Percentiles rank a stretch among this genome's conserved stretches.
Conservation (phyloP, 1,140 invertebrate genomes). For the Acromyrmex heyeri region DNA sequence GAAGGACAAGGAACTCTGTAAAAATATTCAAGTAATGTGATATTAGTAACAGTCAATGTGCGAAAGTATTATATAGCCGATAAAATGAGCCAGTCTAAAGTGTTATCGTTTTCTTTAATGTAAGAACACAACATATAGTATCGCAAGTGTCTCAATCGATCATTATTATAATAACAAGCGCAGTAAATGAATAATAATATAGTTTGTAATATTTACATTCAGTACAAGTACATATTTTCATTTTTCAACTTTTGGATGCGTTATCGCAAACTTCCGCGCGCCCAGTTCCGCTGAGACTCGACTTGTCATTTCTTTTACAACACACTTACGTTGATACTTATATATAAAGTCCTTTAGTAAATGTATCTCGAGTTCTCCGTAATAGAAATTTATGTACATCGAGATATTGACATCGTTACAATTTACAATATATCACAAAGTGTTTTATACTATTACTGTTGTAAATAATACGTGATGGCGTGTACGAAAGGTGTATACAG, state of each 20-base stretch:
- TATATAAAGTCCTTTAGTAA: conserved; percentile 32
- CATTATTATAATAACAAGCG: conserved; percentile 60
- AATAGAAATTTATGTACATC: conserved; percentile 41
- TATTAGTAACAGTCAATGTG: conserved; percentile 69
- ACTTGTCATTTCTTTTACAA: conserved; percentile 42
- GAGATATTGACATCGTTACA: conserved; percentile 24
- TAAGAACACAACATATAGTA: conserved; percentile 42
- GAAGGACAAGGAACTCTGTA: conserved; percentile 44
- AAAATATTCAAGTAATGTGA: conserved; percentile 64
- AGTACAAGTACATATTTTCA: conserved; percentile 23
- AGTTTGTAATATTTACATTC: conserved; percentile 53
- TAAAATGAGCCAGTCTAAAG: conserved; percentile 51
- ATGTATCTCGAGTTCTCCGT: conserved; percentile 26
- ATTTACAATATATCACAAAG: conserved; percentile 34
- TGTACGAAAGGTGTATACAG: conserved; percentile 55
- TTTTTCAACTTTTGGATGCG: conserved; percentile 14
- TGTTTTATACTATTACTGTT: conserved; percentile 69
- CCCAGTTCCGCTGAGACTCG: neutral
- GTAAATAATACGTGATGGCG: conserved; percentile 69
- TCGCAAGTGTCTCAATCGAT: conserved; percentile 43
- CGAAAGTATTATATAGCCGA: conserved; percentile 48
- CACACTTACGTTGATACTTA: conserved; percentile 17
- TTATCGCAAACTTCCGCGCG: neutral
- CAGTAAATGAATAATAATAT: conserved; percentile 56
- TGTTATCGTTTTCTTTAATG: conserved; percentile 50